Evolutionary conservation across 2,888 invertebrate species (phyloP), one percentile per base, ranked within the genome.

Genomic region (Oeneis ivallda): DNA sequence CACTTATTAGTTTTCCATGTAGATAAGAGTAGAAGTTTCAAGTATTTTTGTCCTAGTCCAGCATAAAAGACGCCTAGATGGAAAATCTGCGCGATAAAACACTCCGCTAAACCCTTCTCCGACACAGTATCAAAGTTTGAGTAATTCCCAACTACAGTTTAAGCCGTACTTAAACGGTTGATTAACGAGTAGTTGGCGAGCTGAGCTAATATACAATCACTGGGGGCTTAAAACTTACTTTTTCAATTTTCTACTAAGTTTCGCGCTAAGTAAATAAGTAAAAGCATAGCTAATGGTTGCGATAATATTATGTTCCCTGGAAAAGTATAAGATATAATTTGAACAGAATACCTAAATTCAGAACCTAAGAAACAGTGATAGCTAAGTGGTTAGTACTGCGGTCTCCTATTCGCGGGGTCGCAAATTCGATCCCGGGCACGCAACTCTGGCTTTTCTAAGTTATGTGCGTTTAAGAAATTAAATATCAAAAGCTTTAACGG

Each of bases 101-200:
- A 67, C 65, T 62, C 62, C 62, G 59, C 62, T 65, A 70, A 72
- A 65, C 69, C 69, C 57, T 47, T 62, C 64, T 66, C 66, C 65
- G 59, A 63, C 68, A 67, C 71, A 41, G 71, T 69, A 72, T 74
- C 70, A 72, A 73, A 73, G 70, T 77, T 80, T 75, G 74, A 77
- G 79, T 81, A 80, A 82, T 80, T 80, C 76, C 75, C 75, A 83
- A 82, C 81, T 83, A 80, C 79, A 81, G 78, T 78, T 81, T 80
- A 81, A 84, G 79, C 81, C 72, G 71, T 69, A 77, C 79, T 85
- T 82, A 82, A 85, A 80, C 78, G 80, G 79, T 80, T 82, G 85
- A 85, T 85, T 84, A 85, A 83, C 81, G 82, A 81, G 76, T 76
- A 79, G 77, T 78, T 80, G 71, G 72, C 67, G 75, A 81, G 79